phyloP scores from a whole-genome alignment of 2,888 invertebrate species.

The Psylliodes chrysocephalus region DNA sequence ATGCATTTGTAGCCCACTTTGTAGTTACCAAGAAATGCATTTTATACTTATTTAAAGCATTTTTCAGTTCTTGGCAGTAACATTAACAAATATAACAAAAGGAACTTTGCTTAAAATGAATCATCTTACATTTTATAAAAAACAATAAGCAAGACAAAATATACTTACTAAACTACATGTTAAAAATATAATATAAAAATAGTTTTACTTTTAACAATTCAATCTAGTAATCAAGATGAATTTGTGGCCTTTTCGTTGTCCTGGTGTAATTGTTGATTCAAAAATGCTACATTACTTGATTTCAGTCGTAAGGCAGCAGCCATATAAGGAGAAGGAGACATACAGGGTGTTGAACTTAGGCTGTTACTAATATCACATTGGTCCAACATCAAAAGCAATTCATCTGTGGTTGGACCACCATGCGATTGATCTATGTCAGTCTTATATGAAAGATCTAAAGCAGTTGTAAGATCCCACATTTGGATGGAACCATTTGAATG shows the following conservation, averaged over 20 bases:
- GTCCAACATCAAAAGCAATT: constrained; percentile 89
- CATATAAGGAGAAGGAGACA: constrained; percentile 76
- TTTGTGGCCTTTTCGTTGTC: constrained; percentile 40
- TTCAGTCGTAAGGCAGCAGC: constrained; percentile 68
- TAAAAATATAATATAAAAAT: neutral
- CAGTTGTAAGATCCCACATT: constrained; percentile 99
- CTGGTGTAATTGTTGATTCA: constrained; percentile 67
- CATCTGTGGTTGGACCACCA: constrained; percentile 93
- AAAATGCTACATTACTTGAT: constrained; percentile 72
- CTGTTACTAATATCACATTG: constrained; percentile 93
- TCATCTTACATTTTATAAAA: too few species aligned
- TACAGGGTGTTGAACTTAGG: constrained; percentile 80
- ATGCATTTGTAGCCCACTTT: too few species aligned
- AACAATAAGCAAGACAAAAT: neutral
- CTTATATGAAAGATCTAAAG: constrained; percentile 79
- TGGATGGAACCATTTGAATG: constrained; percentile 93
- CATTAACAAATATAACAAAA: too few species aligned
- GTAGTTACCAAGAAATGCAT: too few species aligned
- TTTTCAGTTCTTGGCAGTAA: too few species aligned
- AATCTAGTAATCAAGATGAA: constrained; percentile 3
- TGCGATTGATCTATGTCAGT: constrained; percentile 67
- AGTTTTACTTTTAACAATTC: neutral
- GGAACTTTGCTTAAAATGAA: too few species aligned
- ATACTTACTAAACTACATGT: neutral
- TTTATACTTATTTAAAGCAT: too few species aligned